Evolutionary conservation across 2,797 vertebrate species (phyloP), one percentile per base, ranked within the genome.

Genomic region (Oophaga sylvatica): DNA sequence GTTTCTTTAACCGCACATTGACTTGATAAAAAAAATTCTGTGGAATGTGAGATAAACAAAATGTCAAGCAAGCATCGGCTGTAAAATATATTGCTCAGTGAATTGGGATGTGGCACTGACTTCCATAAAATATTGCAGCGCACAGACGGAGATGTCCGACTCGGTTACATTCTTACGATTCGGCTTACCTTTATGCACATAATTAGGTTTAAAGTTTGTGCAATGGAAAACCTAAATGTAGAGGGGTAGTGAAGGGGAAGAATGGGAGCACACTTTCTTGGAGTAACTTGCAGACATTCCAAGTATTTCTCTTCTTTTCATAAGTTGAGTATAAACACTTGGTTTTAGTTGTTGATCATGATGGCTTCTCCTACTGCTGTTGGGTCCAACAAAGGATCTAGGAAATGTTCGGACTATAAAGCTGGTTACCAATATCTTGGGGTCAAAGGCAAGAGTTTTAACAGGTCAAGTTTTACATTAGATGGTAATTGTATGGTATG

Each of bases 51-150:
- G 73, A 76, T n/a, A 45, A 76, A 76, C 73, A 76, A 76, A 76
- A 76, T 53, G 73, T 76, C 73, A 76, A 76, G 20, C 45, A 13
- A 76, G 73, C 15, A 20, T 76, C 73, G 48, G 22, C 73, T n/a
- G 12, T 20, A 76, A 53, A 45, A 76, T 76, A 76, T 76, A 76
- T 76, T 76, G 73, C 73, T 76, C 73, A 53, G 73, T 76, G 73
- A 76, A 76, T 76, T 76, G 73, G 73, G 73, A 76, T 76, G 73
- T 76, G 45, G 41, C 20, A n/a, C 45, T 76, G 73, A 76, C 73
- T 76, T 76, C 73, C 73, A 53, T 76, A 76, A 76, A 53, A 48
- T 48, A 48, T 76, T 76, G 73, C 73, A 35, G 77, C 73, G 53
- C 13, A 45, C 35, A 19, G 70, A 20, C 45, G 35, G 26, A 63